Evolutionary conservation across 1,140 invertebrate genomes (phyloP).

Genomic region (Drosophila repletoides): DNA sequence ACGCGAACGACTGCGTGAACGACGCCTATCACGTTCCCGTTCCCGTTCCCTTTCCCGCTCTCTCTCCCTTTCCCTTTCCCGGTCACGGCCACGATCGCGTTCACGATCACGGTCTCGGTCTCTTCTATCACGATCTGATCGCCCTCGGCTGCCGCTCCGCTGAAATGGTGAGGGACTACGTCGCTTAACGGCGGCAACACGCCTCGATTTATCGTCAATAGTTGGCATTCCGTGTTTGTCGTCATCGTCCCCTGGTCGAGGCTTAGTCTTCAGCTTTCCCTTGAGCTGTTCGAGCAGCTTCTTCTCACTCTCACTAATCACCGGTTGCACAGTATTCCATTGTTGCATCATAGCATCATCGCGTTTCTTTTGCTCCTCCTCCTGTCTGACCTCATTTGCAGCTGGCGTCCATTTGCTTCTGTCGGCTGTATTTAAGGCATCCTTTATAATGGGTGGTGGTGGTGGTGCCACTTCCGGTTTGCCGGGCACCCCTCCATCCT

Average conservation of each 20-base stretch:
- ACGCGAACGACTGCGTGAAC: conserved; percentile 43
- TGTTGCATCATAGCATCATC: conserved; percentile 85
- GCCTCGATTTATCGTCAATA: conserved; percentile 45
- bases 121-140: conserved; percentile 32
- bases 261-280: conserved; percentile 82
- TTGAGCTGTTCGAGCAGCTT: conserved; percentile 85
- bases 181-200: conserved; percentile 26
- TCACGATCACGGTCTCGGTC: conserved; percentile 14
- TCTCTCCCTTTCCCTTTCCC: conserved; percentile 38
- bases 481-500: conserved; percentile 77
- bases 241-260: conserved; percentile 35
- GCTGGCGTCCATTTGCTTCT: conserved; percentile 72
- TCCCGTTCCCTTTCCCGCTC: conserved; percentile 49
- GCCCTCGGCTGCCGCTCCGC: conserved; percentile 65
- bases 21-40: conserved; percentile 45
- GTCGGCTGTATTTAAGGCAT: conserved; percentile 50
- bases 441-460: conserved; percentile 60
- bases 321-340: conserved; percentile 85
- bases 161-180: conserved; percentile 39
- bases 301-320: conserved; percentile 84
- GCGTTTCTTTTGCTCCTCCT: conserved; percentile 55
- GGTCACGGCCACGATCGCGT: conserved; percentile 22
- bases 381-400: conserved; percentile 15
- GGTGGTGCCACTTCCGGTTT: conserved; percentile 61
- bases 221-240: conserved; percentile 17